These are phyloP conservation scores for Erebia ligea DNA, from an alignment of 2,888 invertebrate species.

Conservation along the genomic window DNA sequence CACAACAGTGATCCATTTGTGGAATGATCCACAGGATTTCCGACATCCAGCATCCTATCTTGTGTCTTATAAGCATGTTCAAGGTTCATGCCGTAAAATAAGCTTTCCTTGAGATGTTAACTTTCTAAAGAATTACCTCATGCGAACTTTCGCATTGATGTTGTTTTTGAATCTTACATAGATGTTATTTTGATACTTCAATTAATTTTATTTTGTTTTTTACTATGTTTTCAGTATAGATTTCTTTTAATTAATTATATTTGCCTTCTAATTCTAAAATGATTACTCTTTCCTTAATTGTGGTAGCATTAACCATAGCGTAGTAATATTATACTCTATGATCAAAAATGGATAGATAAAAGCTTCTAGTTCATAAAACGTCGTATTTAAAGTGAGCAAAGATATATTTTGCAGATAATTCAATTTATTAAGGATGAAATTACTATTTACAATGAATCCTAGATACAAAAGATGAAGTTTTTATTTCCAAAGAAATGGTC, in stretches of 20 bases:
- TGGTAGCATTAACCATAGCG: no score
- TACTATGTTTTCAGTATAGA: no score
- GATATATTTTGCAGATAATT: not conserved
- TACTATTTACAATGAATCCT: not conserved
- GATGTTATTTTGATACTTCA: no score
- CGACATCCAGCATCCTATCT: conserved; percentile 33
- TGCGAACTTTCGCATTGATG: not conserved
- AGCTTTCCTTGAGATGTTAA: not conserved
- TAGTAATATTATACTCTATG: no score
- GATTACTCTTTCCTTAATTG: no score
- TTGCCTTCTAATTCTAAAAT: no score
- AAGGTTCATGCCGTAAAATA: conserved; percentile 2
- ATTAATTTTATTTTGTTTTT: no score
- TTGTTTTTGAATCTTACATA: no score
- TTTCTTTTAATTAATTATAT: no score
- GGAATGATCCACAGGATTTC: conserved; percentile 28
- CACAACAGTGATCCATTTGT: conserved; percentile 18
- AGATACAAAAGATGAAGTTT: not conserved
- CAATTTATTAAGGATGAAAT: not conserved
- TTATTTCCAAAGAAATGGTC: not conserved
- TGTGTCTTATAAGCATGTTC: conserved; percentile 19
- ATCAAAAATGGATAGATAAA: no score
- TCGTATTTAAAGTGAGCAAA: not conserved
- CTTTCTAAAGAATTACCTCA: not conserved
- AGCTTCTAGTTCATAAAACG: no score